These are phyloP conservation scores for Dryobates pubescens DNA, from an alignment of 2,797 vertebrate species.

Conservation along the genomic window DNA sequence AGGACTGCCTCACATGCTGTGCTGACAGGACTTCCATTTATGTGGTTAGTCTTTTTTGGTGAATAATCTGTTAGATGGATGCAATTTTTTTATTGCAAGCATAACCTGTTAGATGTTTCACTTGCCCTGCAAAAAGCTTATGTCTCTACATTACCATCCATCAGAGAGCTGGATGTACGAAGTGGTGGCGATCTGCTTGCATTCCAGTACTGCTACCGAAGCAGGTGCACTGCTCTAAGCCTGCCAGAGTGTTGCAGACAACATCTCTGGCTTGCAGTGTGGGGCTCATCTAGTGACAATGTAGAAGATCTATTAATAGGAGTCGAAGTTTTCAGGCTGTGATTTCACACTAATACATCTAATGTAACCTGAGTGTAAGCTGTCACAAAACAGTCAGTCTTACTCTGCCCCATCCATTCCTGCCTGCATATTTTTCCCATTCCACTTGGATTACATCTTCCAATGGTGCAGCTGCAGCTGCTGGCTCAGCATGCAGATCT, in stretches of 20 bases:
- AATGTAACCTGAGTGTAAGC: rapidly evolving
- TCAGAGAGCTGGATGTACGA: background rate
- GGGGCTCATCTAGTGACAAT: background rate
- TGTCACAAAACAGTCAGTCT: background rate
- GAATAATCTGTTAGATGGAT: background rate
- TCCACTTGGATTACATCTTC: background rate
- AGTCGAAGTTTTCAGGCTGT: background rate
- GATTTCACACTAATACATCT: background rate
- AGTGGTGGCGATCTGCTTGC: background rate
- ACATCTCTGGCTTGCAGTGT: background rate
- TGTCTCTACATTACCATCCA: background rate
- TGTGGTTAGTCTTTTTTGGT: background rate
- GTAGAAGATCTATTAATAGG: background rate
- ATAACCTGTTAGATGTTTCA: background rate
- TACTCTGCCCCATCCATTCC: rapidly evolving
- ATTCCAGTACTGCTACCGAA: background rate
- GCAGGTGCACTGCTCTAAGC: background rate
- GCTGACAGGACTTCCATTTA: background rate
- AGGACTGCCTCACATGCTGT: background rate
- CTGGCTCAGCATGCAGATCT: background rate
- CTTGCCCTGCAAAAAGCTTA: background rate
- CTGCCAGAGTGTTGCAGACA: background rate
- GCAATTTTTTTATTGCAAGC: background rate
- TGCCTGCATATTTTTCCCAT: background rate
- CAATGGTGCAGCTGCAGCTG: background rate